These are phyloP conservation scores for Podotricha telesiphe DNA, from an alignment of 2,888 invertebrate species.

Conservation along the genomic window DNA sequence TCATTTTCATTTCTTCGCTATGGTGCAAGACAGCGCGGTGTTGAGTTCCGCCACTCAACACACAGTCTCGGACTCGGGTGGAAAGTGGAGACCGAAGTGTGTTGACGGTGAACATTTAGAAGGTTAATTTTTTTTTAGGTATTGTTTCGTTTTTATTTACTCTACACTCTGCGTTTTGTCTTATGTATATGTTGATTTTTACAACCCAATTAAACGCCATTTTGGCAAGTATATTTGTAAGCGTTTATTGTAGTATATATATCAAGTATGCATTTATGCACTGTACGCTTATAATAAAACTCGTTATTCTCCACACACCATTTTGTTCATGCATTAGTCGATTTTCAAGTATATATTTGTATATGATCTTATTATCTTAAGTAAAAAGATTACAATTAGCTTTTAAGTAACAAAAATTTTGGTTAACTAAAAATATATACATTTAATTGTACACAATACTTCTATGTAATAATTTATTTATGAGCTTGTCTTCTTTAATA, in stretches of 20 bases:
- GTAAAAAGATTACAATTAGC: neutral
- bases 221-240: neutral
- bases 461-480: neutral
- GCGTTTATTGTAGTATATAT: no score
- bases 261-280: neutral
- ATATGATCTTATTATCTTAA: neutral
- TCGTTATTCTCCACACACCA: neutral
- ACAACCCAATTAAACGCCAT: neutral
- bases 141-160: neutral
- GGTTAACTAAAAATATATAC: neutral
- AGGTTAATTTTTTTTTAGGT: no score
- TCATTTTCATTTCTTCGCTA: no score
- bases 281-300: neutral
- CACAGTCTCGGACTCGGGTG: no score
- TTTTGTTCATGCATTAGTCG: neutral
- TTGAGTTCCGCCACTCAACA: no score
- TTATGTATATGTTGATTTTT: neutral
- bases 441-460: neutral
- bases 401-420: neutral
- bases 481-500: neutral
- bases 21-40: no score
- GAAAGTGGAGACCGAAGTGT: no score
- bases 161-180: neutral
- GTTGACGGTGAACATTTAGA: no score
- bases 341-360: no score